Conservation (phyloP, 1,140 invertebrate species). For the Augochlora pura region DNA sequence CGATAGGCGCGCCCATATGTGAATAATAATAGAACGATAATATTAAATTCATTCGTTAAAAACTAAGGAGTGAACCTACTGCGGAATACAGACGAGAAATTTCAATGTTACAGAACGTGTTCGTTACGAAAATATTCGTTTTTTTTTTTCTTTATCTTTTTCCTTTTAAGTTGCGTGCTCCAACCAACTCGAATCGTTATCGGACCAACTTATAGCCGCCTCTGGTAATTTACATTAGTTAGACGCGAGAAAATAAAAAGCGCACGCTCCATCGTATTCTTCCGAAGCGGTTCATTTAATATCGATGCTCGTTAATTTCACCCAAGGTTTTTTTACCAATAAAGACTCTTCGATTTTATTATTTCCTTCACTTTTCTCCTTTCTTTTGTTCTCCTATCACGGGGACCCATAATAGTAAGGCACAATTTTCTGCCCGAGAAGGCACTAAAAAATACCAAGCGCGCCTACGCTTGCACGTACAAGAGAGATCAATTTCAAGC, state of each 20-base stretch:
- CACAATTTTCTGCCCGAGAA: conserved; percentile 62
- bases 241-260: conserved; percentile 30
- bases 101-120: conserved; percentile 28
- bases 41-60: conserved; percentile 46
- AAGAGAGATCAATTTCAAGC: conserved; percentile 61
- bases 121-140: not conserved
- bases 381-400: not conserved
- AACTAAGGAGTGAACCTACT: conserved; percentile 38
- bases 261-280: conserved; percentile 12
- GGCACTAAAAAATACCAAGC: conserved; percentile 63
- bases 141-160: no score
- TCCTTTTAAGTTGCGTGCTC: not conserved
- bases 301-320: conserved; percentile 39
- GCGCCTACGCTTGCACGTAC: conserved; percentile 52
- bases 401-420: conserved; percentile 60
- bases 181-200: not conserved
- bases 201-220: not conserved
- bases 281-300: conserved; percentile 29
- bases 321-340: conserved; percentile 37
- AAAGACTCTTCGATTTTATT: conserved; percentile 6
- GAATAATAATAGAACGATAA: conserved; percentile 34
- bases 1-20: conserved; percentile 16
- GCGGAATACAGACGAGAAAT: conserved; percentile 33
- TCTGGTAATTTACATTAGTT: conserved; percentile 4
- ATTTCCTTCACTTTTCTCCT: no score